phyloP scores from a whole-genome alignment of 2,797 vertebrate species.

The Monodelphis domestica region DNA sequence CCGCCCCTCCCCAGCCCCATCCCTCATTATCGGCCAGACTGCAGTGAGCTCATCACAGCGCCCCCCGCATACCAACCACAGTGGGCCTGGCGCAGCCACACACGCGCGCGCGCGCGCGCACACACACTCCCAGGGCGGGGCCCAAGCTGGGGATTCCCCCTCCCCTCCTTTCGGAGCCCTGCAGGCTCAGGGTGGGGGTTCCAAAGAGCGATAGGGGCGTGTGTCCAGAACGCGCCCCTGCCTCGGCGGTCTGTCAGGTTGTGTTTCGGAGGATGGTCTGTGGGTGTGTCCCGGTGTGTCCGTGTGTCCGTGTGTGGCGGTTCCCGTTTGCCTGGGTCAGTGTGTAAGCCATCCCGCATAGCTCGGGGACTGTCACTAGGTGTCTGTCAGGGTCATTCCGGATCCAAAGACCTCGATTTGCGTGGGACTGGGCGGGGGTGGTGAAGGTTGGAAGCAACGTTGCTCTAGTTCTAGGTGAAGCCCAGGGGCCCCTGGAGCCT shows the following conservation, averaged over 20 bases:
- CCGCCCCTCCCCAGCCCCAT: conserved; percentile 83
- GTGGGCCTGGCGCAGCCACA: conserved; percentile 76
- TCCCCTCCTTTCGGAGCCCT: neutral
- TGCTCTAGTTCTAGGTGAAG: neutral
- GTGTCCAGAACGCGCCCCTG: neutral
- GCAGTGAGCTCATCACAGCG: conserved; percentile 95
- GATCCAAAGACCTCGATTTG: neutral
- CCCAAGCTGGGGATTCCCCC: neutral
- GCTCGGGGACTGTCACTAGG: neutral
- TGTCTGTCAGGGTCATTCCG: neutral
- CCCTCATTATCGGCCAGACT: conserved; percentile 91
- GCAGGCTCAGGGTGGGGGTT: neutral
- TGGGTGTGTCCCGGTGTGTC: neutral
- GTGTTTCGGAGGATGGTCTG: no score
- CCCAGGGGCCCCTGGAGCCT: neutral
- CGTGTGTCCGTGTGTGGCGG: neutral
- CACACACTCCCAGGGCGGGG: neutral
- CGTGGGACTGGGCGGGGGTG: neutral
- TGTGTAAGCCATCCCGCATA: neutral
- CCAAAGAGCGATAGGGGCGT: neutral
- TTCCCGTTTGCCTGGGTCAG: neutral
- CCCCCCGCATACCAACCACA: conserved; percentile 76
- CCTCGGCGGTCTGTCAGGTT: neutral
- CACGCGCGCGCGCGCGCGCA: conserved; percentile 63
- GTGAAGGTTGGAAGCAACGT: neutral